phyloP scores from a whole-genome alignment of 2,113 vertebrate genomes.

The Tachysurus vachellii region DNA sequence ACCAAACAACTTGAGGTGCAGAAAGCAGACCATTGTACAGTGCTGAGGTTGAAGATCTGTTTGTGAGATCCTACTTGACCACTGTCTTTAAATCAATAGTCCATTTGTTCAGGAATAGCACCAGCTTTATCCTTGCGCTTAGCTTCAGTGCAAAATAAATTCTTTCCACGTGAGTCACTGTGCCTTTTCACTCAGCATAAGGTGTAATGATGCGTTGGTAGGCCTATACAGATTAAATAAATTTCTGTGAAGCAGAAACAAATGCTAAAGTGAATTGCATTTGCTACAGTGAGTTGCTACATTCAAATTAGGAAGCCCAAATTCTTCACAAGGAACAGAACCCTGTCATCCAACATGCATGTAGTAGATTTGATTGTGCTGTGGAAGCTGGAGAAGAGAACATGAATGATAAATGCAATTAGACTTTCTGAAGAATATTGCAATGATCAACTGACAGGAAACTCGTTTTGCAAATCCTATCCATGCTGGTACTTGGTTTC shows the following conservation, averaged over 20 bases:
- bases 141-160: conserved; percentile 27
- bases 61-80: conserved; percentile 32
- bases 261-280: conserved; percentile 1
- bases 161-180: background rate
- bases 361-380: conserved; percentile 1
- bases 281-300: background rate
- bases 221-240: conserved; percentile 4
- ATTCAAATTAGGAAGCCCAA: conserved; percentile 9
- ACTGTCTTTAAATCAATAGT: conserved; percentile 45
- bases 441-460: conserved; percentile 40
- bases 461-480: conserved; percentile 26
- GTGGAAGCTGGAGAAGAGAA: background rate
- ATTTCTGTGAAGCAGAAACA: conserved; percentile 6
- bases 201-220: conserved; percentile 3
- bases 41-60: conserved; percentile 39
- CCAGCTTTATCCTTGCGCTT: conserved; percentile 34
- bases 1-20: conserved; percentile 3
- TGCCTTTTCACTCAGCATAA: conserved; percentile 14
- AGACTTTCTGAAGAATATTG: conserved; percentile 36
- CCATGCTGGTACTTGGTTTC: background rate
- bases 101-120: conserved; percentile 47
- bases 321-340: background rate
- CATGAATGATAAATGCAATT: background rate
- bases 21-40: background rate
- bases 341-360: background rate